Conservation (phyloP, 2,113 vertebrate genomes). For the Hemibagrus wyckioides region DNA sequence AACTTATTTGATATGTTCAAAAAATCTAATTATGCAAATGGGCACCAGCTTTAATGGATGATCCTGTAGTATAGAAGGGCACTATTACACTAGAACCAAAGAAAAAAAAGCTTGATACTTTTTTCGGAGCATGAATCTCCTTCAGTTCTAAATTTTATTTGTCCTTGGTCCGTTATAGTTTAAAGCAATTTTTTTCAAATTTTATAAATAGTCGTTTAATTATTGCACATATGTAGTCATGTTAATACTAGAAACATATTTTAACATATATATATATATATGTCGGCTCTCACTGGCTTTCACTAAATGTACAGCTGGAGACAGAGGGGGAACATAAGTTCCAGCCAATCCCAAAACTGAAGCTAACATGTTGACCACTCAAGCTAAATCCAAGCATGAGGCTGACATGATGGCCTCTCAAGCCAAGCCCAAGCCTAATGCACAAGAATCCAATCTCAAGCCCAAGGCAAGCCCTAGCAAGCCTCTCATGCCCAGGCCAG, state of each 20-base stretch:
- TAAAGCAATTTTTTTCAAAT: no score
- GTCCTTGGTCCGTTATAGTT: no score
- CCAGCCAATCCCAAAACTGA: no score
- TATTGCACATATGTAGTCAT: no score
- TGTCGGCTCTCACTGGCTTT: no score
- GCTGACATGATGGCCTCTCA: not conserved
- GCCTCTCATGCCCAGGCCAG: no score
- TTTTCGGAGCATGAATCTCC: not conserved
- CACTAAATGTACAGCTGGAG: not conserved
- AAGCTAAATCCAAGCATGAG: not conserved
- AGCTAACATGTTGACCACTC: no score
- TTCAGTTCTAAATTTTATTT: not conserved
- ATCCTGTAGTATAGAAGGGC: conserved; percentile 28
- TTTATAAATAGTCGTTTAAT: no score
- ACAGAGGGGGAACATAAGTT: not conserved
- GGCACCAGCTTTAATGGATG: conserved; percentile 38
- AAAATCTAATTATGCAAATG: conserved; percentile 54
- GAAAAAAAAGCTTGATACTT: conserved; percentile 37
- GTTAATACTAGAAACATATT: no score
- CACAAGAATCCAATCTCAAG: no score
- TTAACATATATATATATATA: no score
- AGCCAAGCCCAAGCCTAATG: not conserved
- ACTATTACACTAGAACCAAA: conserved; percentile 30
- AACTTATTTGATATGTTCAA: conserved; percentile 43
- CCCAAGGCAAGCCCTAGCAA: no score